Conservation (phyloP, 2,888 invertebrate species). For the Caenorhabditis sp. region DNA sequence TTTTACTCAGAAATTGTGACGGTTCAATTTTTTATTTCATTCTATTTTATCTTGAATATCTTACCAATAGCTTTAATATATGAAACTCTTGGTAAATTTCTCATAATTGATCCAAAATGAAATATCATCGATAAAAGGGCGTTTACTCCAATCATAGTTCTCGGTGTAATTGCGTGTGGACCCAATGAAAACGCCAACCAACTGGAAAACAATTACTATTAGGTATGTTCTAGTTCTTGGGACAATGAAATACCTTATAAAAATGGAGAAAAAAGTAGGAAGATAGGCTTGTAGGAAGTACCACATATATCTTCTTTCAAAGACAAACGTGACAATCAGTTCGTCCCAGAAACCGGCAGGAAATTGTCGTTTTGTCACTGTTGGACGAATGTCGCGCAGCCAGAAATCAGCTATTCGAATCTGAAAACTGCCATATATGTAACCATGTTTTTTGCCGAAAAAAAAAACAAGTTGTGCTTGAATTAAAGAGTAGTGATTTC, state of each 20-base stretch:
- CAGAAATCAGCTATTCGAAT: conserved; percentile 49
- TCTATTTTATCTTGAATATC: no score
- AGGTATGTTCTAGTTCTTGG: neutral
- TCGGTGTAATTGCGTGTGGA: conserved; percentile 53
- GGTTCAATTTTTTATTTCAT: no score
- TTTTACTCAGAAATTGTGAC: no score
- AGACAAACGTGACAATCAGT: conserved; percentile 49
- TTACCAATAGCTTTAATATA: conserved; percentile 58
- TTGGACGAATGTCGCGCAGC: conserved; percentile 41
- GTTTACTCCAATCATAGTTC: conserved; percentile 62
- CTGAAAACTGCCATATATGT: no score
- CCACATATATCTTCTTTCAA: conserved; percentile 54
- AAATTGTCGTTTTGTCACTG: conserved; percentile 42
- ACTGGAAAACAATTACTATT: conserved; percentile 31
- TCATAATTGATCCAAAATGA: conserved; percentile 57
- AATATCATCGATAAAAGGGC: conserved; percentile 60
- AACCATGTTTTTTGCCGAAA: no score
- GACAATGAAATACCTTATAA: conserved; percentile 44
- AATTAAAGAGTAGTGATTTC: no score
- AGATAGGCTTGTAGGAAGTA: conserved; percentile 59
- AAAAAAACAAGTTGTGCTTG: no score
- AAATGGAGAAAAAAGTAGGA: conserved; percentile 60
- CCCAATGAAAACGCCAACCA: conserved; percentile 61
- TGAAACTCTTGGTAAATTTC: conserved; percentile 54
- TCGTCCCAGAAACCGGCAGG: conserved; percentile 58